Percentiles rank a stretch among this genome's conserved stretches.
phyloP scores from a whole-genome alignment of 2,888 invertebrate species.

The Horisme vitalbata region DNA sequence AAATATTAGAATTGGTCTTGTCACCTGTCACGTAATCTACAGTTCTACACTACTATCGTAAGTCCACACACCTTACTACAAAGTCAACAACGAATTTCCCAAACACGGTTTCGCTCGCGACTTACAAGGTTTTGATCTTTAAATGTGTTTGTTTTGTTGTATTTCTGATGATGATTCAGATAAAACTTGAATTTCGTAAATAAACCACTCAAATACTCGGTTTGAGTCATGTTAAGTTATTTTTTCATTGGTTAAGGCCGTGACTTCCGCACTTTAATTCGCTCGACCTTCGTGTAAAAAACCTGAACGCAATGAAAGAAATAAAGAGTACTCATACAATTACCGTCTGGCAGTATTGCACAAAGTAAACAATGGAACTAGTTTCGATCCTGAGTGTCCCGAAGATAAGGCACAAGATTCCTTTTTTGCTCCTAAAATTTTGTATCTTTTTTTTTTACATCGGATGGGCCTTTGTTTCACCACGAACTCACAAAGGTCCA shows the following conservation, averaged over 20 bases:
- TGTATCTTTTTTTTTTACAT: too few species aligned
- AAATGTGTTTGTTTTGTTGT: slow-evolving; percentile 9
- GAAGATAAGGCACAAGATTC: too few species aligned
- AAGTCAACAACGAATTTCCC: background rate
- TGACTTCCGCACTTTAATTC: slow-evolving; percentile 53
- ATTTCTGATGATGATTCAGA: slow-evolving; percentile 12
- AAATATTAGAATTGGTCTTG: too few species aligned
- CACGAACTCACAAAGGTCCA: too few species aligned
- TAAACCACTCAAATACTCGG: slow-evolving; percentile 15
- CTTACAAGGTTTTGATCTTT: too few species aligned
- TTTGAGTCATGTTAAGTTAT: slow-evolving; percentile 26
- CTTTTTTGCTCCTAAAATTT: too few species aligned
- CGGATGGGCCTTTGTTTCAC: too few species aligned
- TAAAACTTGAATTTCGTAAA: slow-evolving; percentile 7
- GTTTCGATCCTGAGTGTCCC: too few species aligned
- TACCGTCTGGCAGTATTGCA: background rate
- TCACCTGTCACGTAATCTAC: too few species aligned
- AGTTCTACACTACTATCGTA: too few species aligned
- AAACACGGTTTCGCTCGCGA: background rate
- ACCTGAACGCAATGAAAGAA: slow-evolving; percentile 37
- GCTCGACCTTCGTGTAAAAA: slow-evolving; percentile 38
- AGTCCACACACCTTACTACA: too few species aligned
- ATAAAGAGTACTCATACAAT: slow-evolving; percentile 1
- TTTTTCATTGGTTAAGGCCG: slow-evolving; percentile 35
- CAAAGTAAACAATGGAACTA: background rate